Base-by-base conservation (phyloP, 2,113 vertebrate genomes). In the Collichthys lucidus region DNA sequence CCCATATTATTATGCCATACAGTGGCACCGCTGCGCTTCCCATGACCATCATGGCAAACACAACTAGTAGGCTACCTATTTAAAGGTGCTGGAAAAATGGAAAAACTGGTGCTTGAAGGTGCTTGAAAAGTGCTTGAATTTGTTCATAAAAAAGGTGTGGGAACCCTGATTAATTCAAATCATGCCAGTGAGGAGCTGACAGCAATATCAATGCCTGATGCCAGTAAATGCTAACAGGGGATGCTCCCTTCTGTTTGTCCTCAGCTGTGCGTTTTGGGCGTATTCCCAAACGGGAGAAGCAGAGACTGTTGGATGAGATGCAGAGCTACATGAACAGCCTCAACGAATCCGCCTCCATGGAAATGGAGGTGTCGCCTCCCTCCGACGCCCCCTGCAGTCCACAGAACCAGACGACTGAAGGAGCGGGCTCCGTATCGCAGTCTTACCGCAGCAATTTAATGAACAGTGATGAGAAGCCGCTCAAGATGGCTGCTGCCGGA, bases 211-310 rank as follows among this genome's bases (percentile, higher is more conserved):
- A 20, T 19, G 22, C 16, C 40, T 16, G 10, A 11, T 70, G 74
- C 31, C 42, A 24, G 22, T 15, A 26, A 73, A 71, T 67, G 42
- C 56, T 89, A 79, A 91, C 72, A 61, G 59, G 56, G 19, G 19
- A 64, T 62, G 20, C 62, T 87, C 73, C 24, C 61, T 61, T 71
- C 5, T 63, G 20, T 2, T 73, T 62, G n/a, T 83, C 69, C 80
- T 89, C 82, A 96, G 95, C 95, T 86, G 95, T 96, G 75, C 95
- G 95, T 75, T 96, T 96, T 62, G 95, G 95, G 1, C 95, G 95
- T 50, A 96, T 96, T 75, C 95, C 95, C 24, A 96, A 96, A 67
- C 87, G 95, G 4, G 95, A 96, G 91, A 96, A 96, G 84, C 95
- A 96, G 89, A 92, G 95, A 22, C 92, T 96, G 0, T 42, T 96